Base-by-base conservation (phyloP, 2,797 vertebrate genomes). In the Tauraco hartlaubi region DNA sequence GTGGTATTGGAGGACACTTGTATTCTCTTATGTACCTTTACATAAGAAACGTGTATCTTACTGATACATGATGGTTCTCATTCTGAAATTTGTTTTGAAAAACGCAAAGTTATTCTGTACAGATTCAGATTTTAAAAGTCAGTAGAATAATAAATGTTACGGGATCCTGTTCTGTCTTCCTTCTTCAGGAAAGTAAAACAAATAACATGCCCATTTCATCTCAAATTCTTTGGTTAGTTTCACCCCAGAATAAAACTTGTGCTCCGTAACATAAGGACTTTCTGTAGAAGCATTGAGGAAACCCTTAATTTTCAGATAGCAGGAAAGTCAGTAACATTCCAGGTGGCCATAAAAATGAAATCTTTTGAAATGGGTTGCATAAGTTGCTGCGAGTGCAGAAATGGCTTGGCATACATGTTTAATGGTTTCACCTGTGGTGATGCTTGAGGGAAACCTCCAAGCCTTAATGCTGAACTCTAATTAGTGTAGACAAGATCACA, bases 401-500 rank as follows among this genome's bases (percentile, higher is more conserved):
- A 43, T 88, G 73, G 29, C 62, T 83, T 85, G 72, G 69, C 77
- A 95, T 95, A 64, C 61, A 69, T 85, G 52, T 88, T 94, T 88
- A 64, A 61, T 77, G 26, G 58, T 80, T 94, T 94, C 90, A 95
- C 91, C 86, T 92, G 76, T 87, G 86, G 91, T 67, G 41, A 31
- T 94, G 91, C 91, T 95, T 69, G 79, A 88, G 72, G 95, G 85
- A 59, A 96, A 71, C 68, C 92, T 93, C 52, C 86, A 82, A 81
- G 92, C 54, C 68, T 80, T 96, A 91, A 66, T 72, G 51, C 79
- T 93, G 74, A 92, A 85, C 92, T 91, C 62, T 95, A 92, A 96
- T 95, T 92, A 91, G 82, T 63, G 62, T 79, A 85, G 94, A 96
- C 96, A 96, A 77, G 85, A 97, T 94, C 88, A 94, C 75, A 88